Conservation (phyloP, 2,797 vertebrate genomes). For the Phylloscopus collybita region DNA sequence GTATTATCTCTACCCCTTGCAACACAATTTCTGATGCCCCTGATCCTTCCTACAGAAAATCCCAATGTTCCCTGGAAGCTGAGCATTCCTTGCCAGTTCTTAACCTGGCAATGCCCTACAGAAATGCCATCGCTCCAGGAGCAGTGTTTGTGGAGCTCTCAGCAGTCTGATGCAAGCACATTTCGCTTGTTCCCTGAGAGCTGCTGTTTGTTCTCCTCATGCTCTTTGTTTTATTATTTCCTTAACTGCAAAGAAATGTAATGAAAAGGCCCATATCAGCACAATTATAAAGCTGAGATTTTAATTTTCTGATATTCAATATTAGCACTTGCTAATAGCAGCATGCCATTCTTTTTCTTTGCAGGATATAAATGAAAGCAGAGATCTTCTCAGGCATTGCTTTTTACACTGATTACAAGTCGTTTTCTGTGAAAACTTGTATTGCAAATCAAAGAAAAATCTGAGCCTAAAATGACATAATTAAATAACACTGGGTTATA, state of each 20-base stretch:
- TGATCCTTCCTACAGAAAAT: background rate
- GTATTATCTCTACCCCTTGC: background rate
- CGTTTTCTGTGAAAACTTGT: slow-evolving; percentile 23
- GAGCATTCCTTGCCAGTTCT: background rate
- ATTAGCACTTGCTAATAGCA: slow-evolving; percentile 52
- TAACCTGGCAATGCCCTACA: background rate
- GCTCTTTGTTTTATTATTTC: slow-evolving; percentile 21
- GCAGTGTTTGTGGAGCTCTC: background rate
- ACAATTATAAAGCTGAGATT: slow-evolving; percentile 35
- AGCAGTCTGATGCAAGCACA: background rate
- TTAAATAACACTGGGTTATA: slow-evolving; percentile 57
- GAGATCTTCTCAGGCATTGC: slow-evolving; percentile 23
- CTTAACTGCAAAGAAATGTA: background rate
- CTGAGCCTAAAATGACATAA: slow-evolving; percentile 51
- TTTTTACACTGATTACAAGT: slow-evolving; percentile 20
- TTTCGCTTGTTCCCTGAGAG: background rate
- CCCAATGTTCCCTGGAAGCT: background rate
- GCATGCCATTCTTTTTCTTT: slow-evolving; percentile 11
- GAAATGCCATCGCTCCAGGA: background rate
- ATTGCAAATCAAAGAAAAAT: slow-evolving; percentile 56
- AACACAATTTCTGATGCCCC: background rate
- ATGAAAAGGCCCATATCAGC: slow-evolving; percentile 33
- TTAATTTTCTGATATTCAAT: slow-evolving; percentile 56
- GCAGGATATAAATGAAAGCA: slow-evolving; percentile 26
- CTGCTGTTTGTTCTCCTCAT: background rate